These are phyloP conservation scores for Antechinus stuartii DNA, from an alignment of 2,113 vertebrate genomes.

Conservation along the genomic window DNA sequence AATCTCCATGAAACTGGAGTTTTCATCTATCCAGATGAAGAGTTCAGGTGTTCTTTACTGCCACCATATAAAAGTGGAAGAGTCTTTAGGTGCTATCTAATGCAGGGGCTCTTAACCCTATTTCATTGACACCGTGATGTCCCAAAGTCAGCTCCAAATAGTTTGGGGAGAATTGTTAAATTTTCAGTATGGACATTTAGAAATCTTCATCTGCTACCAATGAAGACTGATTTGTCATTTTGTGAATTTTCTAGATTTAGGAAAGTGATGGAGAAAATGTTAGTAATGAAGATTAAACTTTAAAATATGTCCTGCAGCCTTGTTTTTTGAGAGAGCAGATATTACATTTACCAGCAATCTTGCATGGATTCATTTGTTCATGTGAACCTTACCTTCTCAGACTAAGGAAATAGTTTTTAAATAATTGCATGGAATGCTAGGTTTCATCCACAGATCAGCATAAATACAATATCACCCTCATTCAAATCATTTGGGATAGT, in stretches of 20 bases:
- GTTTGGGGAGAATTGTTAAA: background rate
- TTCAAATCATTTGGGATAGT: background rate
- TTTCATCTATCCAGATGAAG: background rate
- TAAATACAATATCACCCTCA: background rate
- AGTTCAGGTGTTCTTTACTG: background rate
- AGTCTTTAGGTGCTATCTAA: background rate
- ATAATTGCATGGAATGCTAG: background rate
- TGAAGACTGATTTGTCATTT: background rate
- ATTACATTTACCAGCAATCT: background rate
- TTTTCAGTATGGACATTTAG: background rate
- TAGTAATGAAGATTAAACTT: background rate
- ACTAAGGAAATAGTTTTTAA: background rate
- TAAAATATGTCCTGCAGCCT: background rate
- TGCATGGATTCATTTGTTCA: background rate
- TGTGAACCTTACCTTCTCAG: background rate
- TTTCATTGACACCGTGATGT: background rate
- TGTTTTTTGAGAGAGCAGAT: background rate
- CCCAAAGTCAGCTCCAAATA: background rate
- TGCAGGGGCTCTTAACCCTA: background rate
- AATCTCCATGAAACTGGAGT: background rate
- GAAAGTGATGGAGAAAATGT: background rate
- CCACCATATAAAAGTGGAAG: background rate
- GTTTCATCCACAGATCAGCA: background rate
- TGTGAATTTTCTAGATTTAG: background rate
- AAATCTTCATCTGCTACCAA: background rate